These are phyloP conservation scores for Agrilus biguttatus DNA, from an alignment of 2,888 invertebrate genomes.

Conservation along the genomic window DNA sequence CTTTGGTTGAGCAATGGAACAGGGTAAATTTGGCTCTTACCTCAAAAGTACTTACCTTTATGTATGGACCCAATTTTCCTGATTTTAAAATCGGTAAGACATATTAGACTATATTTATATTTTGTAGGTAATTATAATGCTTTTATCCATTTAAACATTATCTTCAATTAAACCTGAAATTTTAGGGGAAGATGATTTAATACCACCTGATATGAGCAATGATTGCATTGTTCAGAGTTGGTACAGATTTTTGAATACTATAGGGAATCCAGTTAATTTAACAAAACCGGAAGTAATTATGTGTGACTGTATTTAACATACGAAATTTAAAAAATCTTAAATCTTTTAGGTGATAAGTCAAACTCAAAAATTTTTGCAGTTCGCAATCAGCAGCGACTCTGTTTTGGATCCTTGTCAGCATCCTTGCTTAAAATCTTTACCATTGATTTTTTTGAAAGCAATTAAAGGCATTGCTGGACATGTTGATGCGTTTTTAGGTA, in stretches of 20 bases:
- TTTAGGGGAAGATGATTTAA: constrained; percentile 75
- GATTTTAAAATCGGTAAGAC: constrained; percentile 61
- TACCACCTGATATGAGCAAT: constrained; percentile 72
- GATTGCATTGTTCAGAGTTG: constrained; percentile 90
- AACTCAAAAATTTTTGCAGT: constrained; percentile 63
- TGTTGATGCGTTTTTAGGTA: constrained; percentile 91
- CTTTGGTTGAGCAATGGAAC: constrained; percentile 90
- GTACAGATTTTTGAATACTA: constrained; percentile 87
- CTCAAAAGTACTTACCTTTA: constrained; percentile 65
- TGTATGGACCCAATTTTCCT: constrained; percentile 78
- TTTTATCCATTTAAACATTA: constrained; percentile 1
- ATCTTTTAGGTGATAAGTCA: constrained; percentile 36
- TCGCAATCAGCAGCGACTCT: constrained; percentile 61
- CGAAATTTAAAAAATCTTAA: constrained; percentile 1
- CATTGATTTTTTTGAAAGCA: constrained; percentile 82
- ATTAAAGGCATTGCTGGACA: constrained; percentile 87
- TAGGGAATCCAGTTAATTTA: constrained; percentile 89
- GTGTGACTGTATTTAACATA: constrained; percentile 17
- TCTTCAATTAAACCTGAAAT: neutral
- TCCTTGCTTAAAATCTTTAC: constrained; percentile 69
- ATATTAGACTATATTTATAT: neutral
- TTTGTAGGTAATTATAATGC: constrained; percentile 4
- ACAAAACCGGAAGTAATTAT: constrained; percentile 63
- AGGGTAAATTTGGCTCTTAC: constrained; percentile 83
- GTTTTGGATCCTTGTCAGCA: constrained; percentile 83